Percentiles rank a stretch among this genome's conserved stretches.
phyloP scores from a whole-genome alignment of 2,113 vertebrate species.

The Macquaria australasica region DNA sequence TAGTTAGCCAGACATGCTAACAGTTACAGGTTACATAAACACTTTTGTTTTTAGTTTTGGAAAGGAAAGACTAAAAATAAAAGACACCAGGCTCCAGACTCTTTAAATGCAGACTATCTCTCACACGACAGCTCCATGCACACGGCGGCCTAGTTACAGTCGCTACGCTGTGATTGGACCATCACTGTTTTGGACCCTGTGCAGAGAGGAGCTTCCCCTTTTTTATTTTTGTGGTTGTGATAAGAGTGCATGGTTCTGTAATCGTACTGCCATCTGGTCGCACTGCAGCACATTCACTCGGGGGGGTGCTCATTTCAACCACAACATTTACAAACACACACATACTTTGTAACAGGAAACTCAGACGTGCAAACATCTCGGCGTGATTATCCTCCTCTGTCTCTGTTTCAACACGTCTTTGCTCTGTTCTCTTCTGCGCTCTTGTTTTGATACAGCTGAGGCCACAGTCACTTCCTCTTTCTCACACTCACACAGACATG shows the following conservation, averaged over 20 bases:
- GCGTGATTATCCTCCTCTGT: neutral
- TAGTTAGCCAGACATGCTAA: too few relatives aligned
- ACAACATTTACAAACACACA: conserved; percentile 17
- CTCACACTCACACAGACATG: conserved; percentile 3
- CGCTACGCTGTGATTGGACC: neutral
- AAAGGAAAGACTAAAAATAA: neutral
- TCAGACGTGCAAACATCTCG: neutral
- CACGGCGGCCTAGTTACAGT: too few relatives aligned
- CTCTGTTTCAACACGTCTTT: neutral
- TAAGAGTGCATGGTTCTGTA: neutral
- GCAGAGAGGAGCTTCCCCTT: neutral
- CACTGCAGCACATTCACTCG: neutral
- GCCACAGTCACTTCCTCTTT: conserved; percentile 39
- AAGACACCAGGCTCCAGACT: too few relatives aligned
- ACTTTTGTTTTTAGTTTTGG: neutral
- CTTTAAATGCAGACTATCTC: neutral
- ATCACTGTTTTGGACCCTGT: neutral
- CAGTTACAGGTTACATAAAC: neutral
- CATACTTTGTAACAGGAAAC: neutral
- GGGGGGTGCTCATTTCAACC: neutral
- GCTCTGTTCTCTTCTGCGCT: neutral
- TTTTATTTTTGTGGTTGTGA: neutral
- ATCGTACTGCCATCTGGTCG: neutral
- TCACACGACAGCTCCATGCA: neutral
- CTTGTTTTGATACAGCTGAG: conserved; percentile 35